These are phyloP conservation scores for Panthera uncia DNA, from an alignment of 2,113 vertebrate species.

Conservation along the genomic window DNA sequence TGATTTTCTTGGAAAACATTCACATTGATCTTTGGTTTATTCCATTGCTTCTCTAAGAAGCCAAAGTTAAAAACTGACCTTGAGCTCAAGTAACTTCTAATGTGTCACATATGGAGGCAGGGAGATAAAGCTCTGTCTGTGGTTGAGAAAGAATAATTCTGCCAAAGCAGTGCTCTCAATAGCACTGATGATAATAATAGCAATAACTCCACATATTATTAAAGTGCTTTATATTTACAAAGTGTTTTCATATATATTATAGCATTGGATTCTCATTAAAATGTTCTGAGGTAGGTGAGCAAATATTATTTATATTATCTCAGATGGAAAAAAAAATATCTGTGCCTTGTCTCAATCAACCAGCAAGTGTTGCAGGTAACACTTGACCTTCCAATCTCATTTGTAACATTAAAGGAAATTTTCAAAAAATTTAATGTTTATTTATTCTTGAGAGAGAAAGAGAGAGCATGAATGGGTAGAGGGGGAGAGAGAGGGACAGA, in stretches of 20 bases:
- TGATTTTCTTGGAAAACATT: conserved; percentile 85
- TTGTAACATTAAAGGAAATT: conserved; percentile 11
- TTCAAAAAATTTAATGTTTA: neutral
- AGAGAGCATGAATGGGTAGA: no score
- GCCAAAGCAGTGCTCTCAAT: conserved; percentile 49
- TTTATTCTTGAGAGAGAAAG: no score
- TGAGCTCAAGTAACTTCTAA: conserved; percentile 80
- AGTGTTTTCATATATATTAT: neutral
- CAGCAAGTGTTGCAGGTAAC: neutral
- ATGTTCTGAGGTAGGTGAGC: neutral
- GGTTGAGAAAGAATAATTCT: conserved; percentile 23
- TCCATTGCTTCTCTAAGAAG: conserved; percentile 82
- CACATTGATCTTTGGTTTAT: conserved; percentile 84
- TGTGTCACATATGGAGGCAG: conserved; percentile 75
- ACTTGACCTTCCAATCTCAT: neutral
- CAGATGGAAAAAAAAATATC: conserved; percentile 39
- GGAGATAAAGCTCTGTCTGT: conserved; percentile 63
- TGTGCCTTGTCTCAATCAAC: conserved; percentile 1
- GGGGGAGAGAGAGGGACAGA: no score
- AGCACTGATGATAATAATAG: neutral
- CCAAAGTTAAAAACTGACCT: conserved; percentile 84
- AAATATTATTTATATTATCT: conserved; percentile 39
- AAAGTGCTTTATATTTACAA: neutral
- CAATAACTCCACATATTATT: neutral
- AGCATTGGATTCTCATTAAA: neutral